Percentiles rank a stretch among this genome's conserved stretches.
These are phyloP conservation scores for Herminia tarsipennalis DNA, from an alignment of 2,888 invertebrate species.

Conservation along the genomic window DNA sequence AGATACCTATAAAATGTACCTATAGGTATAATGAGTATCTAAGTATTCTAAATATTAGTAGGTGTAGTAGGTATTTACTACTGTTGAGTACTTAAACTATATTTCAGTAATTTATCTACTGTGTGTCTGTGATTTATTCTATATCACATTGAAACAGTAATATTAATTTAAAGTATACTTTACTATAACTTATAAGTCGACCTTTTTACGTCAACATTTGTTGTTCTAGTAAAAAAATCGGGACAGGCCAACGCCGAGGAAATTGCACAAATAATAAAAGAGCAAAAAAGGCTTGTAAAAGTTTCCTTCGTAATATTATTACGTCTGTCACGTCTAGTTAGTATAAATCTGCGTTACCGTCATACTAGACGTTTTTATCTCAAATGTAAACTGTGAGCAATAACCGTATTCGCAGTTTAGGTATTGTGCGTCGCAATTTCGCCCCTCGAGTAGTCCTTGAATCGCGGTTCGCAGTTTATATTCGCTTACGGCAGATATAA, in stretches of 20 bases:
- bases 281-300: constrained; percentile 17
- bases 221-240: constrained; percentile 1
- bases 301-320: constrained; percentile 24
- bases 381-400: constrained; percentile 66
- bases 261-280: constrained; percentile 17
- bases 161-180: no score
- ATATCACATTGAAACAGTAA: no score
- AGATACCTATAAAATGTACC: no score
- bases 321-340: constrained; percentile 43
- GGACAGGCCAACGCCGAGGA: constrained; percentile 2
- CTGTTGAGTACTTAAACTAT: no score
- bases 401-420: constrained; percentile 50
- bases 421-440: constrained; percentile 56
- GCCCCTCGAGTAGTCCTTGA: constrained; percentile 38
- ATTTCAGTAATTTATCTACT: no score
- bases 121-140: no score
- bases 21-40: no score
- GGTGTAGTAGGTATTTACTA: no score
- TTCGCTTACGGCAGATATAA: constrained; percentile 55
- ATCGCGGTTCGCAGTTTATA: constrained; percentile 57
- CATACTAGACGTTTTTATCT: constrained; percentile 68
- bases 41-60: no score
- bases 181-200: constrained; percentile 6
- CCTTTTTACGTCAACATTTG: constrained; percentile 17
- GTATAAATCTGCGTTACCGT: constrained; percentile 48